Evolutionary conservation across 2,113 vertebrate genomes (phyloP), one percentile per base, ranked within the genome.

Genomic region (Halichoeres trimaculatus): DNA sequence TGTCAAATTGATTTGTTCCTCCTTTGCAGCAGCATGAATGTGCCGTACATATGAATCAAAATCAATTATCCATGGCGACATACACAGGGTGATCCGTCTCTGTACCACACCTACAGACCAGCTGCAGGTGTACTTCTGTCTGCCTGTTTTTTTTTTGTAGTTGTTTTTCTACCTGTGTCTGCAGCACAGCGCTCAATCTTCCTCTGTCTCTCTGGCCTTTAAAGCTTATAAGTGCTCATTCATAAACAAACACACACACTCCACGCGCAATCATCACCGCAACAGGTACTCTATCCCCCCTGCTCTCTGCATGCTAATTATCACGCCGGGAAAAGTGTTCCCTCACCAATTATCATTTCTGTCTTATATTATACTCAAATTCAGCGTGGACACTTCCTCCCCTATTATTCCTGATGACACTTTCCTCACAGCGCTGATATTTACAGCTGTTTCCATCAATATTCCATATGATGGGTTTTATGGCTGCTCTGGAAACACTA

Each of bases 1-100:
- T 71, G 77, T 86, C 67, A 80, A 81, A 91, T 89, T 84, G 87
- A 90, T 91, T 89, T 88, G 83, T 85, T 90, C 87, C 76, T 90
- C 76, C 80, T 74, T 71, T 83, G 76, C 72, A 53, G 68, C 75
- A 64, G 64, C 81, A 57, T 69, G 52, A 85, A 85, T 86, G 76
- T 69, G 63, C 75, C 81, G 68, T 74, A 88, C 86, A 88, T 90
- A 74, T 87, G 71, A 85, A 91, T 88, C 83, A 54, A 79, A 88
- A 78, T 75, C 75, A 60, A 76, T 84, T 81, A 74, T 70, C 47
- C 55, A 36, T 35, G 1, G 17, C 48, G 19, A 61, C 16, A 9
- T 70, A 63, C 24, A 48, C 47, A 36, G 54, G 26, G 20, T 10
- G n/a, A 77, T 81, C 48, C 55, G 51, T 48, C 26, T 63, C 70